Conservation (phyloP, 1,140 invertebrate species). For the Mycetomoellerius zeteki region DNA sequence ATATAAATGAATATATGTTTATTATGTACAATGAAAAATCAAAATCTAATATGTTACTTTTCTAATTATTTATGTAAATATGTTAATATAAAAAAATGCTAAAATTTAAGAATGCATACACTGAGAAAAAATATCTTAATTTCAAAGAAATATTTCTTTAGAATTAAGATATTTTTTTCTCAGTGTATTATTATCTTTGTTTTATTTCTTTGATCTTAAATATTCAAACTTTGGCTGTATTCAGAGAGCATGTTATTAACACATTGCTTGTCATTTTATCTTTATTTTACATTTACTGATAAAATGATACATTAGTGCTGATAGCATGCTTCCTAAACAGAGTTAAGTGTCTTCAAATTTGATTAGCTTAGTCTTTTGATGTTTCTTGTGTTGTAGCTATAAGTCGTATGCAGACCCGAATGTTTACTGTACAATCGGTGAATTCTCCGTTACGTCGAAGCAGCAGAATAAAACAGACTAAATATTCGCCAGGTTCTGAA, state of each 20-base stretch:
- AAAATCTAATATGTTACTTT: neutral
- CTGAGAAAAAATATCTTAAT: too few species aligned
- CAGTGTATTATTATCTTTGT: constrained; percentile 31
- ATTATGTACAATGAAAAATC: neutral
- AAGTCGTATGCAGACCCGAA: constrained; percentile 64
- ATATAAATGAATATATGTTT: neutral
- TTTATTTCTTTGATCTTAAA: neutral
- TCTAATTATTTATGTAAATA: neutral
- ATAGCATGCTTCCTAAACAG: too few species aligned
- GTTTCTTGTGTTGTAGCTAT: constrained; percentile 10
- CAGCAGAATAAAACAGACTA: constrained; percentile 69
- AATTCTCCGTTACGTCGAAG: constrained; percentile 79
- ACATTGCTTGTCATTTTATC: too few species aligned
- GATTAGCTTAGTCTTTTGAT: neutral
- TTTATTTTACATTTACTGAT: too few species aligned
- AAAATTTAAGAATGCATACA: neutral
- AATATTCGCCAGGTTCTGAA: constrained; percentile 72
- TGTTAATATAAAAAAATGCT: neutral
- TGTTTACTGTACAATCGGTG: neutral
- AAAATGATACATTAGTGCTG: too few species aligned
- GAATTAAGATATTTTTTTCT: too few species aligned
- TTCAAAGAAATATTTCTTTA: too few species aligned
- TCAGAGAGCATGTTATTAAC: too few species aligned
- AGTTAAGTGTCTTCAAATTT: neutral
- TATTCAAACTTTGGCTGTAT: neutral